Evolutionary conservation across 2,113 vertebrate genomes (phyloP).

Genomic region (Psilopsiagon aurifrons): DNA sequence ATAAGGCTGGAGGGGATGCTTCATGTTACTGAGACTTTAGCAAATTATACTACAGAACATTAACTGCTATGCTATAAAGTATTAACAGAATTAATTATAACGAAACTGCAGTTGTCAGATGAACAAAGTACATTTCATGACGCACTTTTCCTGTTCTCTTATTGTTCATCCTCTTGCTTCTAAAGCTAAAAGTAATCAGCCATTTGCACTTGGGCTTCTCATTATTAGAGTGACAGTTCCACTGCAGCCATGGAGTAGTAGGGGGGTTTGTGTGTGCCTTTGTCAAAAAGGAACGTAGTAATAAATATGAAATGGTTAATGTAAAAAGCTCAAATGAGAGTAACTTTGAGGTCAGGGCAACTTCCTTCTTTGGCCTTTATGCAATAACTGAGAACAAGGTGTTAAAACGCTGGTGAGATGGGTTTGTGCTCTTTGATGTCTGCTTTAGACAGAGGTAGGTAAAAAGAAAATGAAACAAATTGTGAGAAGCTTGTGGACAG

Average conservation of each 20-base stretch:
- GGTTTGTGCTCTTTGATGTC: background rate
- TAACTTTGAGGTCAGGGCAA: background rate
- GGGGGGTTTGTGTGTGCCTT: rapidly evolving
- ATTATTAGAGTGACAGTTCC: background rate
- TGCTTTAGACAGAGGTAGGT: background rate
- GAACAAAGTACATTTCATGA: conserved; percentile 36
- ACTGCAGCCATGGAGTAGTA: background rate
- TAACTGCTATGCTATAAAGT: conserved; percentile 1
- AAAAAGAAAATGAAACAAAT: background rate
- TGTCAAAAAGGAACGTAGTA: background rate
- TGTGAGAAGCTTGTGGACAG: background rate
- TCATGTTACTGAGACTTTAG: background rate
- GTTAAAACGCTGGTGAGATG: background rate
- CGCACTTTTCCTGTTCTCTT: conserved; percentile 7
- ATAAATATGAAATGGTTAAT: background rate
- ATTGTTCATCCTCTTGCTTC: conserved; percentile 41
- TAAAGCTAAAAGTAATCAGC: conserved; percentile 32
- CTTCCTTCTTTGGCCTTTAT: background rate
- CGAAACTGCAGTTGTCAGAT: conserved; percentile 55
- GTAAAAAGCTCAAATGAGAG: background rate
- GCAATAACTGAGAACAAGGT: background rate
- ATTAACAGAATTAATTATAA: conserved; percentile 56
- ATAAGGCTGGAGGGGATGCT: background rate
- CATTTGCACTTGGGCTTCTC: background rate
- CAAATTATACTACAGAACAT: conserved; percentile 4